Percentiles rank a stretch among this genome's conserved stretches.
Evolutionary conservation across 2,888 invertebrate species (phyloP).

Genomic region (Anagyrus pseudococci): DNA sequence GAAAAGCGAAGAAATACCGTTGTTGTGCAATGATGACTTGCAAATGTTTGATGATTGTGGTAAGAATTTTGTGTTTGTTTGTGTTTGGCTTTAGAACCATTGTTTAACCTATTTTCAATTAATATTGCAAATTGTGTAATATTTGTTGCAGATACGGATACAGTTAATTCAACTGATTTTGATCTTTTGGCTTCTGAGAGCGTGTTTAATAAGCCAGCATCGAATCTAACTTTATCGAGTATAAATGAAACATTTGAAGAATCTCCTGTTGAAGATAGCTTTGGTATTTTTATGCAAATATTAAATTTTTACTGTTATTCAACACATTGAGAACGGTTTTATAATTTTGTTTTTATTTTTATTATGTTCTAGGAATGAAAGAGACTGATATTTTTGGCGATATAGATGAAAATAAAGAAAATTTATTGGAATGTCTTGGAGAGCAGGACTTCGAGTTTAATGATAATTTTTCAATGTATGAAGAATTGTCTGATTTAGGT

Average conservation of each 20-base stretch:
- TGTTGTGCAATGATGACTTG: background rate
- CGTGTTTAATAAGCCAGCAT: background rate
- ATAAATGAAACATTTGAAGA: background rate
- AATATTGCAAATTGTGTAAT: no score
- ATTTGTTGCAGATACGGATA: background rate
- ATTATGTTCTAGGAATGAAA: background rate
- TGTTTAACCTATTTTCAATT: no score
- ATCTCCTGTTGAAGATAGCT: background rate
- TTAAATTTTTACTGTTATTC: background rate
- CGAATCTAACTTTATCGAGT: background rate
- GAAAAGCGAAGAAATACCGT: background rate
- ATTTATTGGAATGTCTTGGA: background rate
- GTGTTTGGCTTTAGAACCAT: background rate
- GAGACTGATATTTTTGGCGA: background rate
- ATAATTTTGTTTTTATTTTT: background rate
- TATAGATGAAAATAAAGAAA: background rate
- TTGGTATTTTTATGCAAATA: background rate
- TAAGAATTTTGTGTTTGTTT: background rate
- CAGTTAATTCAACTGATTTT: background rate
- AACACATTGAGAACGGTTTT: background rate
- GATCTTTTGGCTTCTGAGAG: background rate
- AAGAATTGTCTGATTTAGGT: background rate
- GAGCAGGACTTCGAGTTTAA: background rate
- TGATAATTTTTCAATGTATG: background rate
- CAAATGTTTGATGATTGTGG: background rate